phyloP scores from a whole-genome alignment of 2,113 vertebrate species.

The Trichechus manatus region DNA sequence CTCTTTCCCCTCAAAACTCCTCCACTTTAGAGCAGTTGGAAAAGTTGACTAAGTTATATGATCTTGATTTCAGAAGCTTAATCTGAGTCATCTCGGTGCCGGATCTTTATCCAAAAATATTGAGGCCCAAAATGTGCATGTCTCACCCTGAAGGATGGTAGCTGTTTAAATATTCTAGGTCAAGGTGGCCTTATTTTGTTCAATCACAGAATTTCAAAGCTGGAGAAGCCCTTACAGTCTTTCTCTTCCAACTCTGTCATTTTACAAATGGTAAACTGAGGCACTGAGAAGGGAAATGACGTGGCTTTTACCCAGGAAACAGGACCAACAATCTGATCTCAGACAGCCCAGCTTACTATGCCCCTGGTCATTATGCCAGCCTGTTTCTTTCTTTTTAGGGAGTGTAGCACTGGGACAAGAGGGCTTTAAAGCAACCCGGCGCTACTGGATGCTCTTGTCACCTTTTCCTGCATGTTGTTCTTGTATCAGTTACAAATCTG shows the following conservation, averaged over 20 bases:
- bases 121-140: background rate
- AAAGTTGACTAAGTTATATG: background rate
- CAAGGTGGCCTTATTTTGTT: background rate
- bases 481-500: conserved; percentile 85
- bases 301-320: background rate
- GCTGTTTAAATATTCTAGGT: background rate
- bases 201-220: background rate
- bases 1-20: background rate
- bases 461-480: conserved; percentile 82
- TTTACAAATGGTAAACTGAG: background rate
- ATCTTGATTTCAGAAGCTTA: background rate
- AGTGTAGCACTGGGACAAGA: background rate
- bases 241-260: background rate
- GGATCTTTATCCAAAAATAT: background rate
- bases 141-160: rapidly evolving
- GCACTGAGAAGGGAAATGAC: background rate
- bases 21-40: background rate
- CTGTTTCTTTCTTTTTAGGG: conserved; percentile 5
- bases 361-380: rapidly evolving
- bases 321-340: background rate
- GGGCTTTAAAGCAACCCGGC: background rate
- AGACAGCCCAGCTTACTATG: background rate
- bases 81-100: background rate
- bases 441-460: conserved; percentile 30
- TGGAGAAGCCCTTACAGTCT: background rate